Evolutionary conservation across 2,888 invertebrate species (phyloP).

Genomic region (Cactoblastis cactorum): DNA sequence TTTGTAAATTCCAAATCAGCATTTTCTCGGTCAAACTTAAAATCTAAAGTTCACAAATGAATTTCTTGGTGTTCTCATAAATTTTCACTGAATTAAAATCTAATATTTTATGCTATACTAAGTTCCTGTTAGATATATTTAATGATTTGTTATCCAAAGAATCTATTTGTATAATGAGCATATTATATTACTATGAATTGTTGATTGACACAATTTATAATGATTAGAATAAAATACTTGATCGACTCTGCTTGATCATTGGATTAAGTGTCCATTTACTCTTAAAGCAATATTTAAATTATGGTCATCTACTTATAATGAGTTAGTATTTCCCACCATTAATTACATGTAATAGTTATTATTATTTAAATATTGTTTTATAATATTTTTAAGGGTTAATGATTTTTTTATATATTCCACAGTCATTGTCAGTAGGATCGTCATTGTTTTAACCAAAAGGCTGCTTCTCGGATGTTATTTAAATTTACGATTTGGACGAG

Average conservation of each 20-base stretch:
- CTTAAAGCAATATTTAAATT: conserved; percentile 72
- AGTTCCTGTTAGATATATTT: conserved; percentile 77
- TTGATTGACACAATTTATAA: conserved; percentile 56
- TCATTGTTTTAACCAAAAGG: conserved; percentile 72
- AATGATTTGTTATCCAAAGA: conserved; percentile 76
- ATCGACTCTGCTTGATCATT: conserved; percentile 38
- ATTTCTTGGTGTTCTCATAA: conserved; percentile 20
- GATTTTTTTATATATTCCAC: conserved; percentile 72
- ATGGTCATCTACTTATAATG: conserved; percentile 57
- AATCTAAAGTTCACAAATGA: neutral
- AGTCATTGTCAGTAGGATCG: conserved; percentile 68
- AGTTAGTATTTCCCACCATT: conserved; percentile 70
- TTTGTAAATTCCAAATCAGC: conserved; percentile 66
- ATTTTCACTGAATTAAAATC: conserved; percentile 35
- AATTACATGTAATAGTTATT: conserved; percentile 63
- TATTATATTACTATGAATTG: conserved; percentile 68
- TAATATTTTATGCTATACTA: conserved; percentile 48
- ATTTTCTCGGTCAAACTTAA: conserved; percentile 51
- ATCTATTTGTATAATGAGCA: conserved; percentile 51
- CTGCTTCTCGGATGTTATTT: conserved; percentile 76
- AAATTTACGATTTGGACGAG: conserved; percentile 69
- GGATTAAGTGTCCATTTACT: conserved; percentile 52
- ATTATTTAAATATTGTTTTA: conserved; percentile 72
- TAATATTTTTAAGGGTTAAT: conserved; percentile 63
- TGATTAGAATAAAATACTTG: conserved; percentile 50